A percentile compares a stretch with the other conserved stretches of the same genome.
These are phyloP conservation scores for Reinhardtius hippoglossoides DNA, from an alignment of 2,113 vertebrate genomes.

Conservation along the genomic window DNA sequence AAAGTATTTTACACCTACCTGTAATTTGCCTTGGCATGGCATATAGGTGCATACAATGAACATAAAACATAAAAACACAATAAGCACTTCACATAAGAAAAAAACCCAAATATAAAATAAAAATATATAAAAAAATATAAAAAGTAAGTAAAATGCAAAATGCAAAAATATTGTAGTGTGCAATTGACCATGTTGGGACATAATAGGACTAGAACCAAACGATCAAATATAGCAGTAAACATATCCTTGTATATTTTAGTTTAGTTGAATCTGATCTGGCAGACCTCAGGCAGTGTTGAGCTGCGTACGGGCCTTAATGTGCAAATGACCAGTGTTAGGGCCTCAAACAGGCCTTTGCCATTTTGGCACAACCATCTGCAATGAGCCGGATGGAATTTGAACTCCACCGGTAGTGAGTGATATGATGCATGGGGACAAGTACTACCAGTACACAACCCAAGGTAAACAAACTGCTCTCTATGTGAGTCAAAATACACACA, in stretches of 20 bases:
- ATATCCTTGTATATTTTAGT: too few species aligned
- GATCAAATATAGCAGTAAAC: background rate
- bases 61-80: too few species aligned
- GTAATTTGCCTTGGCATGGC: too few species aligned
- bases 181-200: background rate
- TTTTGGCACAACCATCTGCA: background rate
- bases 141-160: too few species aligned
- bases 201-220: background rate
- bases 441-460: background rate
- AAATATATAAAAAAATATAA: too few species aligned
- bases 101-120: too few species aligned
- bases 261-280: too few species aligned
- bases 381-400: slow-evolving; percentile 34
- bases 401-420: slow-evolving; percentile 9
- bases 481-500: slow-evolving; percentile 14
- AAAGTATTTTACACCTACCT: too few species aligned
- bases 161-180: background rate
- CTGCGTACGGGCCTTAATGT: too few species aligned
- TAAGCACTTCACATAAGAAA: too few species aligned
- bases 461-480: slow-evolving; percentile 23
- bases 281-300: too few species aligned
- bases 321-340: background rate
- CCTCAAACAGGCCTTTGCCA: background rate
- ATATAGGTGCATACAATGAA: too few species aligned
- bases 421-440: slow-evolving; percentile 8